Base-by-base conservation (phyloP, 2,113 vertebrate species). In the Sterrhoptilus dennistouni region DNA sequence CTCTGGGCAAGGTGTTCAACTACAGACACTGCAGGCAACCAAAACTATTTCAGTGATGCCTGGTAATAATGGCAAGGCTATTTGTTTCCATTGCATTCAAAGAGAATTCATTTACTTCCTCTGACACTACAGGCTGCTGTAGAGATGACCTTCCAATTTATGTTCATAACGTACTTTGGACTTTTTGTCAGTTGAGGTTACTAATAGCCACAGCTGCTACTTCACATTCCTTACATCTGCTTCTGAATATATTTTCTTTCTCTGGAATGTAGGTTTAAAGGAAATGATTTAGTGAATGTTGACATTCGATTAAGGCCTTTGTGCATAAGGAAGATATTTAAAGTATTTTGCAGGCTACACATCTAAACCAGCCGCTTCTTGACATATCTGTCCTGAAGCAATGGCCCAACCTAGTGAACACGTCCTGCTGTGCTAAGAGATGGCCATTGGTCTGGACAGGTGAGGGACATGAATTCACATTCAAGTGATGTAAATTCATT, bases 401-500 rank as follows among this genome's bases (percentile, higher is more conserved):
- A 68, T 17, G 25, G 59, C 60, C 91, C 71, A 90, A n/a, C 56
- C 71, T 70, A 80, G 70, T 70, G 75, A 90, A 61, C 1, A 1
- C 61, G 36, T 57, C n/a, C 42, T 91, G 63, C 54, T 33, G 33
- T 52, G n/a, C 33, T 66, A 69, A 70, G 13, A 89, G 65, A 85
- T 45, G 66, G 27, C 33, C 71, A 70, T 68, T 71, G 68, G n/a
- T 93, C 61, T 59, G 68, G 84, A 80, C 78, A 91, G 75, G 64
- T 89, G 64, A 94, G 52, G 60, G 56, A 89, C 44, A 80, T n/a
- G 16, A 77, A 95, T 83, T 77, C 50, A 72, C 66, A 86, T 91
- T 84, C 0, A 0, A 79, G 36, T 44, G 52, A 87, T 78, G 42
- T 47, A 65, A 82, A 82, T 85, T 91, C 21, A 36, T 93, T 90